Percentiles rank a stretch among this genome's conserved stretches.
These are phyloP conservation scores for Axea sp. DNA, from an alignment of 2,888 invertebrate genomes.

Conservation along the genomic window DNA sequence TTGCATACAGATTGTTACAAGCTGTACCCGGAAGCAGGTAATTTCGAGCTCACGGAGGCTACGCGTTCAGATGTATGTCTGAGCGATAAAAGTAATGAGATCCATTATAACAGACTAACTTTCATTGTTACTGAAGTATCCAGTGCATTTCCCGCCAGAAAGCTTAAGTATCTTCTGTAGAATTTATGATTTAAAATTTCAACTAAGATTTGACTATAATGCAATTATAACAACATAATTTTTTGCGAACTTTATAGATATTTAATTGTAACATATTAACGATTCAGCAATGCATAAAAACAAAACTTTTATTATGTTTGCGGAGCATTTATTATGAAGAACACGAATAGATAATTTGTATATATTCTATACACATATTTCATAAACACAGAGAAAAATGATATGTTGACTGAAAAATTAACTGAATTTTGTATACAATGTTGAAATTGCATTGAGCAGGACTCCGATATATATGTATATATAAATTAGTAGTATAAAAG, in stretches of 20 bases:
- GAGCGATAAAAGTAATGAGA: constrained; percentile 78
- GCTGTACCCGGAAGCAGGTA: constrained; percentile 68
- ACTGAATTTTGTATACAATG: too few relatives aligned
- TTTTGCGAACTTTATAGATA: constrained; percentile 4
- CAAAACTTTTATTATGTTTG: too few relatives aligned
- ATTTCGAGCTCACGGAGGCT: constrained; percentile 72
- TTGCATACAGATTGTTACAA: constrained; percentile 73
- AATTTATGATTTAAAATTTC: constrained; percentile 44
- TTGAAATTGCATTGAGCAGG: too few relatives aligned
- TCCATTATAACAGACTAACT: constrained; percentile 76
- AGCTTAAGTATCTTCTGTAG: constrained; percentile 26
- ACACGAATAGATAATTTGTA: too few relatives aligned
- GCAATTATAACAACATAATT: constrained; percentile 24
- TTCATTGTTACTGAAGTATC: constrained; percentile 64
- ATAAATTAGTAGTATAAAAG: too few relatives aligned
- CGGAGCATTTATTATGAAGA: too few relatives aligned
- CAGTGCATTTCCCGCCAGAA: constrained; percentile 51
- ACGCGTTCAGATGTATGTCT: constrained; percentile 75
- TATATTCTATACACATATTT: too few relatives aligned
- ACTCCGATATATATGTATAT: too few relatives aligned
- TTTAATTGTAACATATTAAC: too few relatives aligned
- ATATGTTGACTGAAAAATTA: too few relatives aligned
- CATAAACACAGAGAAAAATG: too few relatives aligned
- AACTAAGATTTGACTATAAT: constrained; percentile 13
- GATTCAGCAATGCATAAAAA: too few relatives aligned